Base-by-base conservation (phyloP, 2,888 invertebrate genomes). In the Suillia variegata region DNA sequence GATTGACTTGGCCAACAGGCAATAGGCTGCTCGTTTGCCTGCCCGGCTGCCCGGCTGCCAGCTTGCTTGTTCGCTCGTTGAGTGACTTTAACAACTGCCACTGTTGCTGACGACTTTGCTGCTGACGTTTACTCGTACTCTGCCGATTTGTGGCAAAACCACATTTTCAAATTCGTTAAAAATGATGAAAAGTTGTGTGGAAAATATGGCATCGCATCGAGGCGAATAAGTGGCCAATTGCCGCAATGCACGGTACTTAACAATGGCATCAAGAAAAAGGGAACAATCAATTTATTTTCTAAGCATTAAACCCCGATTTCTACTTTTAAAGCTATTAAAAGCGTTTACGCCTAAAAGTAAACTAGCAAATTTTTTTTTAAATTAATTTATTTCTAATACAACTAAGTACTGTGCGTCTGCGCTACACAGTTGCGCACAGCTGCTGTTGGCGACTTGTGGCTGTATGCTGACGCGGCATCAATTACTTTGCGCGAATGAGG, bases 401-500 rank as follows among this genome's bases (percentile, higher is more conserved):
- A n/a, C n/a, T n/a, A n/a, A n/a, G n/a, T n/a, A n/a, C n/a, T n/a
- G n/a, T n/a, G n/a, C n/a, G n/a, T n/a, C n/a, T n/a, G n/a, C n/a
- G n/a, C n/a, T n/a, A n/a, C n/a, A n/a, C n/a, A n/a, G n/a, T n/a
- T n/a, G n/a, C n/a, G n/a, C n/a, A n/a, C n/a, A n/a, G n/a, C 38
- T n/a, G 38, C 15, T 6, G n/a, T n/a, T 4, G 38, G 12, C 38
- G 12, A 38, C 8, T 38, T 38, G n/a, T 12, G 38, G n/a, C 15
- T 38, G 38, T n/a, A n/a, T n/a, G 12, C 31, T 31, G 31, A 8
- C 38, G 26, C 26, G 12, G n/a, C 18, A 15, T 18, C 31, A 54
- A 54, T 54, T 54, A 31, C 47, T 31, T 38, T n/a, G 31, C 20
- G 53, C 59, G 67, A 69, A 73, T 69, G 74, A 74, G 76, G 74